A percentile compares a stretch with the other conserved stretches of the same genome.
phyloP scores from a whole-genome alignment of 2,797 vertebrate genomes.

The Myotis myotis region DNA sequence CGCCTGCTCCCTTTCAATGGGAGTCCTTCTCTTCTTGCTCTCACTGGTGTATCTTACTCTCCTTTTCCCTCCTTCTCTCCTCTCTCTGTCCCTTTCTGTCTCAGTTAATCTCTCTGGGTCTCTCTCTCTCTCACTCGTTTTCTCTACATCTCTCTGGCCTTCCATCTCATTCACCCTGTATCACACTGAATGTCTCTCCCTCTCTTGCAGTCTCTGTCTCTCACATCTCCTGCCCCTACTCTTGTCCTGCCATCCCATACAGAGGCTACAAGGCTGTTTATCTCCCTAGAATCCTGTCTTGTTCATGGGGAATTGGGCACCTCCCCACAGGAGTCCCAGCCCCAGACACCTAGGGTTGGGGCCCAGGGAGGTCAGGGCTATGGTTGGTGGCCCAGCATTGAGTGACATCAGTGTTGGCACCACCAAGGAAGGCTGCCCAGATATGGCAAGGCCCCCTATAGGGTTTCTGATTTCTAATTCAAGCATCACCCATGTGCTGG shows the following conservation, averaged over 20 bases:
- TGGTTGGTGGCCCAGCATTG: background rate
- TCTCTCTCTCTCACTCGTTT: background rate
- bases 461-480: slow-evolving; percentile 7
- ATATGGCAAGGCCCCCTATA: background rate
- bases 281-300: background rate
- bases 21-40: background rate
- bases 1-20: background rate
- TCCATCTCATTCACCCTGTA: background rate
- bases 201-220: background rate
- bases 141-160: background rate
- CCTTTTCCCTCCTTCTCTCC: background rate
- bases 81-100: background rate
- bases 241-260: background rate
- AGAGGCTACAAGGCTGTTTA: background rate
- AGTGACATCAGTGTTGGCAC: background rate
- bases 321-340: background rate
- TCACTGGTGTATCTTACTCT: background rate
- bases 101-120: background rate
- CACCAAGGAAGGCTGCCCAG: background rate
- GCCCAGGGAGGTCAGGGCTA: background rate
- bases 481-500: background rate
- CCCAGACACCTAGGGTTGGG: background rate
- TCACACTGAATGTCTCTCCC: background rate
- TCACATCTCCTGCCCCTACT: background rate
- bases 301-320: background rate